phyloP scores from a whole-genome alignment of 2,888 invertebrate species.

The Chymomyza amoena region DNA sequence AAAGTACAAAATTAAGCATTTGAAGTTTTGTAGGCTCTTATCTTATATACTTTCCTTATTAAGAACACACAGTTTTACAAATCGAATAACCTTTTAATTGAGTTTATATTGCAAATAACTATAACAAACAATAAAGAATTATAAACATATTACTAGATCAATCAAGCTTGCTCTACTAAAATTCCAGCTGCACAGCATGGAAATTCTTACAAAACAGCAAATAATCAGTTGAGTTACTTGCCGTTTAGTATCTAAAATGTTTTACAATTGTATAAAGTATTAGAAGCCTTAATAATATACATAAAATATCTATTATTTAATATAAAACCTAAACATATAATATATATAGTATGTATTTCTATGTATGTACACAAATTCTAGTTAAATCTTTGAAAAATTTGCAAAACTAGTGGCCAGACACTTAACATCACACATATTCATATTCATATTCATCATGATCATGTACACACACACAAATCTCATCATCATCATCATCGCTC shows the following conservation, averaged over 20 bases:
- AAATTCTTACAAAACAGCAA: not conserved
- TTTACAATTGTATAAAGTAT: constrained; percentile 39
- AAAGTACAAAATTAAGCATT: too few relatives aligned
- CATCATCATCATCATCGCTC: not conserved
- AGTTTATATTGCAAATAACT: constrained; percentile 59
- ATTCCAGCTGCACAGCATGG: not conserved
- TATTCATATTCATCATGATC: not conserved
- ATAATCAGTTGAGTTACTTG: not conserved
- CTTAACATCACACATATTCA: not conserved
- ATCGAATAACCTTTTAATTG: constrained; percentile 15
- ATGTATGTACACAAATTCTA: constrained; percentile 53
- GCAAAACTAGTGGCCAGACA: constrained; percentile 28
- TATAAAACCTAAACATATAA: constrained; percentile 35
- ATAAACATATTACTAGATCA: constrained; percentile 30
- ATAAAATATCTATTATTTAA: constrained; percentile 26
- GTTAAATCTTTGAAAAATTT: constrained; percentile 18
- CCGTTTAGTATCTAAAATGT: constrained; percentile 28
- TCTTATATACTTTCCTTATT: not conserved
- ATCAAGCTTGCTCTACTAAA: constrained; percentile 43
- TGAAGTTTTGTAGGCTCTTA: too few relatives aligned
- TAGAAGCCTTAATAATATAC: constrained; percentile 57
- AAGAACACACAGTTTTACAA: not conserved
- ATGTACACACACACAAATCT: not conserved
- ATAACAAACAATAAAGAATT: constrained; percentile 48
- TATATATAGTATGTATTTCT: not conserved